Evolutionary conservation across 2,888 invertebrate genomes (phyloP).

Genomic region (Philonicus albiceps): DNA sequence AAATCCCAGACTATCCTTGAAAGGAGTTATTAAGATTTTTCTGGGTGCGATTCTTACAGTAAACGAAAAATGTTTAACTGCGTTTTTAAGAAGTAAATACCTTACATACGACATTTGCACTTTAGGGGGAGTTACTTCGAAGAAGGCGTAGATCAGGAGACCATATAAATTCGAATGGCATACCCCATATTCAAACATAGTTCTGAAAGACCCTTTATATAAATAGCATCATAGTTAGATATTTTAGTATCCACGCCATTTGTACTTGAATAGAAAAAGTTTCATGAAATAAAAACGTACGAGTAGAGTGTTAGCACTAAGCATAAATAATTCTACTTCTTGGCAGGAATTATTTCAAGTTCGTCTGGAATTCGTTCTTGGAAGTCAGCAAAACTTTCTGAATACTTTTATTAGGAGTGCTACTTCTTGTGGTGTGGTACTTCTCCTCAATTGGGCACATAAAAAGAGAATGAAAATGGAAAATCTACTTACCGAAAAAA

Average conservation of each 20-base stretch:
- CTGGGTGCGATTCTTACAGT: too few relatives aligned
- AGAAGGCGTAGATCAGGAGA: too few relatives aligned
- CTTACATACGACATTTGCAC: too few relatives aligned
- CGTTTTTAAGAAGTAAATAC: too few relatives aligned
- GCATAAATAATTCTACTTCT: neutral
- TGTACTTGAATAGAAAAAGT: neutral
- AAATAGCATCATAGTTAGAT: neutral
- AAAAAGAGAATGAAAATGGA: neutral
- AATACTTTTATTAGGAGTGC: neutral
- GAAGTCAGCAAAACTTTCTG: neutral
- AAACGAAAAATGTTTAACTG: too few relatives aligned
- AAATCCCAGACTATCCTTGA: too few relatives aligned
- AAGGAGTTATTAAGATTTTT: too few relatives aligned
- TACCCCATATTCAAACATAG: too few relatives aligned
- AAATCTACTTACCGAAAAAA: neutral
- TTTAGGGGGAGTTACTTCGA: too few relatives aligned
- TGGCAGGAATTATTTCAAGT: neutral
- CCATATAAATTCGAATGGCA: too few relatives aligned
- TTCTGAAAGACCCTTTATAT: too few relatives aligned
- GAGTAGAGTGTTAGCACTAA: too few relatives aligned
- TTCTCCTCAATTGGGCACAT: neutral
- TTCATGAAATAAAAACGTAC: neutral
- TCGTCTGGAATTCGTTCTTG: neutral
- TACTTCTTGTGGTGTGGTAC: neutral
- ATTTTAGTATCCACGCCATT: neutral